Evolutionary conservation across 1,140 invertebrate species (phyloP), one percentile per base, ranked within the genome.

Genomic region (Aphelinus atriplicis): DNA sequence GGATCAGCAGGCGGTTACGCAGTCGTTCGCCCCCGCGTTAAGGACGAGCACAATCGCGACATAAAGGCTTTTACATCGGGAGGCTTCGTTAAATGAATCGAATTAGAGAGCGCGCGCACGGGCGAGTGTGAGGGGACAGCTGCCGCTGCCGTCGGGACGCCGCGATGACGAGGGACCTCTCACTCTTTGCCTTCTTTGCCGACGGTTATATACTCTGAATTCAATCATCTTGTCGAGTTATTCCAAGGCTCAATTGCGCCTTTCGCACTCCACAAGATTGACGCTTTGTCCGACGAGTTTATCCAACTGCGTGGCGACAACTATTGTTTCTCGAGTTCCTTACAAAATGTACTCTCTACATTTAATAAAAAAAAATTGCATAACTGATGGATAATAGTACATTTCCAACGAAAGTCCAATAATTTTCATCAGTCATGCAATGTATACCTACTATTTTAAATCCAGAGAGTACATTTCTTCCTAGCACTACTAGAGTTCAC

Each of bases 21-120:
- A 48, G 63, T 66, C 51, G 50, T 48, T 57, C 48, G 55, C 47
- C 7, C 65, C 2, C 42, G 79, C 73, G 78, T 75, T 74, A 78
- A 71, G 46, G 53, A 50, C 9, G 42, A 48, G 10, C 47, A 7
- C 46, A 64, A 66, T 81, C 51, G 75, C 66, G 72, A 82, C 51
- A 26, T 26, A 26, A 10, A 50, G n/a, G 79, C 81, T 81, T 64
- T 60, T 61, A 51, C 63, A 53, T 62, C 75, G 61, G 72, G 66
- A 75, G 73, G 77, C 79, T 80, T 80, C 76, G 79, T 81, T 84
- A 81, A 85, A 81, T 77, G 81, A 81, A 84, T 74, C 72, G 72
- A 74, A 74, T 85, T 83, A 83, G 78, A 71, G 48, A 6, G 5
- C 48, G 68, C 46, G 50, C 56, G 47, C 10, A 26, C 26, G 26